Evolutionary conservation across 2,797 vertebrate species (phyloP).

Genomic region (Neomorphus geoffroyi): DNA sequence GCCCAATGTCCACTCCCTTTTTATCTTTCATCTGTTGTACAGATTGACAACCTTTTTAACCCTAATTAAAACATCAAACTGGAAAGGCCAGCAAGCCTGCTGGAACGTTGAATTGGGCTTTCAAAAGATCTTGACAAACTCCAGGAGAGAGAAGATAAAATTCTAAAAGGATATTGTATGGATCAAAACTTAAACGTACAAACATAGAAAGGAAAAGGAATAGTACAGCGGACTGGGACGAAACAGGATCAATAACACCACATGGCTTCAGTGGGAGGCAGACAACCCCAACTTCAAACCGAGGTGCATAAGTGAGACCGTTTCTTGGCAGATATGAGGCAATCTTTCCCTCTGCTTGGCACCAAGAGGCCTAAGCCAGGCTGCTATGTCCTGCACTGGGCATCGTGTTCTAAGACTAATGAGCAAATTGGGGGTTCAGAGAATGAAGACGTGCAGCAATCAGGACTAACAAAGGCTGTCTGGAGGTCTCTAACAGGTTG

Average conservation of each 20-base stretch:
- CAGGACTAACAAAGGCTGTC: rapidly evolving
- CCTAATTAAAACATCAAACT: background rate
- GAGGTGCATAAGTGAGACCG: background rate
- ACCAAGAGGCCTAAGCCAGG: background rate
- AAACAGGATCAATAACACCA: background rate
- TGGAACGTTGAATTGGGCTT: background rate
- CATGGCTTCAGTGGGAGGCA: background rate
- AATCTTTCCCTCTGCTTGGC: background rate
- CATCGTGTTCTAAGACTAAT: rapidly evolving
- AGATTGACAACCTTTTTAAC: background rate
- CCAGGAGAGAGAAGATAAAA: too few relatives aligned
- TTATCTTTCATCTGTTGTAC: background rate
- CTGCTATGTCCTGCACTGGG: rapidly evolving
- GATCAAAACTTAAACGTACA: background rate
- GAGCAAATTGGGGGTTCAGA: background rate
- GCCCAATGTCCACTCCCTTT: background rate
- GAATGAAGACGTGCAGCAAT: background rate
- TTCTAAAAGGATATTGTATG: background rate
- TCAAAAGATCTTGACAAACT: background rate
- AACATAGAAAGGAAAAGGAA: background rate
- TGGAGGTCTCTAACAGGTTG: background rate
- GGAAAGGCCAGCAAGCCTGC: background rate
- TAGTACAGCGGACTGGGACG: background rate
- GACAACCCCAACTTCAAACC: background rate
- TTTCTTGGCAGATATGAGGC: background rate